Evolutionary conservation across 1,140 invertebrate species (phyloP).

Genomic region (Trachymyrmex cornetzi): DNA sequence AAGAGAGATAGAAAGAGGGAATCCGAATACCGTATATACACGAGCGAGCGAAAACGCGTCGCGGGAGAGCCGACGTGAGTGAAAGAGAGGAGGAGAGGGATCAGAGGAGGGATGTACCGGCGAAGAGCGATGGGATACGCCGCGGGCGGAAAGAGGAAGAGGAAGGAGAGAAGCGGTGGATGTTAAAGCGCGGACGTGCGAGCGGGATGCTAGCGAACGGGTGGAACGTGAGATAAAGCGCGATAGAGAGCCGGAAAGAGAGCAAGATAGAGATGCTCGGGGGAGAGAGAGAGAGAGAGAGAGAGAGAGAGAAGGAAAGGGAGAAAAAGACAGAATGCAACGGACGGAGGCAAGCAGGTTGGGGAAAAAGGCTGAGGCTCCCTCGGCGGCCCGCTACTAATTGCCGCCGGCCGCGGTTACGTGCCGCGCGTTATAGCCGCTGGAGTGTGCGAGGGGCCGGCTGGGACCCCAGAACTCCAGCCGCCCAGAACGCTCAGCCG

Average conservation of each 20-base stretch:
- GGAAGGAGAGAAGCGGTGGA: slow-evolving; percentile 71
- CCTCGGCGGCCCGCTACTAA: slow-evolving; percentile 86
- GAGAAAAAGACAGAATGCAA: slow-evolving; percentile 82
- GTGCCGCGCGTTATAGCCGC: slow-evolving; percentile 83
- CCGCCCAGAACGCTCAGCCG: slow-evolving; percentile 43
- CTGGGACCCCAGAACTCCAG: slow-evolving; percentile 40
- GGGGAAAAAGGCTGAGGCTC: slow-evolving; percentile 81
- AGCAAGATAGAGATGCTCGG: slow-evolving; percentile 67
- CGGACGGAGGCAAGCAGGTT: slow-evolving; percentile 81
- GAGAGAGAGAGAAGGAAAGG: slow-evolving; percentile 25
- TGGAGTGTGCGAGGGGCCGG: slow-evolving; percentile 37
- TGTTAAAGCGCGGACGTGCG: slow-evolving; percentile 76
- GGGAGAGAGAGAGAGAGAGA: slow-evolving; percentile 70
- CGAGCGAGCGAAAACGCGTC: slow-evolving; percentile 60
- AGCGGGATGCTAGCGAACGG: slow-evolving; percentile 74
- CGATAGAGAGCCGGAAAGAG: slow-evolving; percentile 62
- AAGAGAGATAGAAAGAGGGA: slow-evolving; percentile 68
- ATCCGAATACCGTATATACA: slow-evolving; percentile 51
- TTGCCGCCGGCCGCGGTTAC: slow-evolving; percentile 86
- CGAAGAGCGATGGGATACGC: slow-evolving; percentile 71
- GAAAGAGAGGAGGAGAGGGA: slow-evolving; percentile 42
- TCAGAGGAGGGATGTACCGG: slow-evolving; percentile 56
- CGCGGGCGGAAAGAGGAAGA: slow-evolving; percentile 73
- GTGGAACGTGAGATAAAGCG: slow-evolving; percentile 74
- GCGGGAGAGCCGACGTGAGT: slow-evolving; percentile 70